Conservation (phyloP, 2,888 invertebrate species). For the Cephus rjabovi region DNA sequence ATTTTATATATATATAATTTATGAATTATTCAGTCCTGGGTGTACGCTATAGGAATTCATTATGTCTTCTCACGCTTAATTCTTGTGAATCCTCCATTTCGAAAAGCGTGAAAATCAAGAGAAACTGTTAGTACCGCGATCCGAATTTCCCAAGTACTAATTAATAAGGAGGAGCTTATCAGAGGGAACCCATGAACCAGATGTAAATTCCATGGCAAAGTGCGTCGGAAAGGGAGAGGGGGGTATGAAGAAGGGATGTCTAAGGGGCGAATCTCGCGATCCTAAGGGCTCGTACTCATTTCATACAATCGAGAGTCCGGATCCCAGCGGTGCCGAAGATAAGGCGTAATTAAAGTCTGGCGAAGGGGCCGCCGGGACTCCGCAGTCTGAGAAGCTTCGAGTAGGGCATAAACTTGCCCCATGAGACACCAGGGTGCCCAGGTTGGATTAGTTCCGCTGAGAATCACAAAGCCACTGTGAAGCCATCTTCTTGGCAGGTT, state of each 20-base stretch:
- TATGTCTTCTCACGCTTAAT: neutral
- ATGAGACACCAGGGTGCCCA: slow-evolving; percentile 22
- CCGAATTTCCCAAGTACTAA: neutral
- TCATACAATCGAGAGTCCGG: slow-evolving; percentile 1
- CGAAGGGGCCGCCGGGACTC: neutral
- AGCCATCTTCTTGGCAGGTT: neutral
- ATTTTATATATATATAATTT: neutral
- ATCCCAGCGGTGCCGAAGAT: slow-evolving; percentile 15
- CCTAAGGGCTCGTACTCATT: neutral
- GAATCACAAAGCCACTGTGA: slow-evolving; percentile 21
- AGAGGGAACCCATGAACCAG: neutral
- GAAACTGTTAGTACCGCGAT: neutral
- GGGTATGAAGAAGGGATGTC: neutral
- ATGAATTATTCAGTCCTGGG: neutral
- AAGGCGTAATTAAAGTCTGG: slow-evolving; percentile 42
- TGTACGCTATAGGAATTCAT: neutral
- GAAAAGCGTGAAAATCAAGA: neutral
- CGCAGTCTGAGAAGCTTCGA: slow-evolving; percentile 9
- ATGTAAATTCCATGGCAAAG: slow-evolving; percentile 38
- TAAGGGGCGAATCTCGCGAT: neutral
- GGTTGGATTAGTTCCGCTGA: slow-evolving; percentile 17
- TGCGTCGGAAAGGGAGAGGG: slow-evolving; percentile 25
- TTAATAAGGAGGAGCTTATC: neutral
- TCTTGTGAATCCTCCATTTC: neutral
- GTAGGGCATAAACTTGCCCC: slow-evolving; percentile 35